Evolutionary conservation across 2,888 invertebrate genomes (phyloP).

Genomic region (Amitus sp.): DNA sequence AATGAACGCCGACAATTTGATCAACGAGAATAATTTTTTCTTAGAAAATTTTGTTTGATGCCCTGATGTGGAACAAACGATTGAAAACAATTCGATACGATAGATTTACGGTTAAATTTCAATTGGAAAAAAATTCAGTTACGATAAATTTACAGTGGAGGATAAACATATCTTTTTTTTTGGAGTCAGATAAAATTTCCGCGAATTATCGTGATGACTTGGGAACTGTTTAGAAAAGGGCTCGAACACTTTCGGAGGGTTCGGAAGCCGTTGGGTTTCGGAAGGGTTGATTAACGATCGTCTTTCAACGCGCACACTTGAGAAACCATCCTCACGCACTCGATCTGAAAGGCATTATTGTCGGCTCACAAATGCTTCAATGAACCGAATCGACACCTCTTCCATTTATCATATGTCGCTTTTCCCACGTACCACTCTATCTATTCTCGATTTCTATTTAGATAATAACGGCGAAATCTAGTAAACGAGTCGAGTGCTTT

Average conservation of each 20-base stretch:
- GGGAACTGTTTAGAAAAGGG: neutral
- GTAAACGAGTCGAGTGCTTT: too few species aligned
- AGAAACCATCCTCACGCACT: conserved; percentile 37
- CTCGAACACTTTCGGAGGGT: neutral
- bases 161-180: too few species aligned
- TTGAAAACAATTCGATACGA: too few species aligned
- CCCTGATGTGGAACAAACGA: too few species aligned
- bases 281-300: conserved; percentile 44
- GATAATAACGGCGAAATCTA: neutral
- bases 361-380: conserved; percentile 18
- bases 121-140: too few species aligned
- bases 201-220: too few species aligned
- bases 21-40: too few species aligned
- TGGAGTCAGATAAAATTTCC: too few species aligned
- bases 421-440: conserved; percentile 12
- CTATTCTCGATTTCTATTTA: neutral
- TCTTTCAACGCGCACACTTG: conserved; percentile 35
- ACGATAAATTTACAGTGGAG: too few species aligned
- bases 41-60: too few species aligned
- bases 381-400: conserved; percentile 43
- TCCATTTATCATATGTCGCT: conserved; percentile 44
- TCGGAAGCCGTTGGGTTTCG: neutral
- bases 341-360: conserved; percentile 25
- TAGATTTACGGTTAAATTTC: too few species aligned
- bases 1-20: too few species aligned